Percentiles rank a stretch among this genome's conserved stretches.
Evolutionary conservation across 2,113 vertebrate species (phyloP).

Genomic region (Charina bottae): DNA sequence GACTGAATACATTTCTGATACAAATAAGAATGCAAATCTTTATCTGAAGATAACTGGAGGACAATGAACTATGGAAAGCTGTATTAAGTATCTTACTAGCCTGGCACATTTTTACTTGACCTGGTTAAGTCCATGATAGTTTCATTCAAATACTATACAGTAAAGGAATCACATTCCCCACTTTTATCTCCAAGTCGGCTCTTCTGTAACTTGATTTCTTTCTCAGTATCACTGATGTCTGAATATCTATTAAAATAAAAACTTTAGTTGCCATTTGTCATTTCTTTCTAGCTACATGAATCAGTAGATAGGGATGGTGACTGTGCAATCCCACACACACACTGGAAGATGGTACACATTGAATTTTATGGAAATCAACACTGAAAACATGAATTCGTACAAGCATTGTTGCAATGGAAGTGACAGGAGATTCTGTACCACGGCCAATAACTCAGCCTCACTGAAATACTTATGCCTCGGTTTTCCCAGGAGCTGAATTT

Average conservation of each 20-base stretch:
- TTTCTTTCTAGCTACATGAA: background rate
- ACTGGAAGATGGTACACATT: background rate
- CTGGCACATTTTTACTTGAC: background rate
- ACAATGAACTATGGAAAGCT: background rate
- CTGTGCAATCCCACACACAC: background rate
- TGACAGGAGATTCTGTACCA: background rate
- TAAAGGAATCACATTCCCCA: background rate
- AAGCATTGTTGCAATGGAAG: background rate
- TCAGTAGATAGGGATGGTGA: background rate
- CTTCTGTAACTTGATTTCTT: background rate
- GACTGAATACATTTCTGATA: background rate
- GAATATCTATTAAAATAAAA: background rate
- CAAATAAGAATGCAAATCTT: background rate
- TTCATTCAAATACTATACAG: background rate
- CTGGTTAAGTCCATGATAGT: background rate
- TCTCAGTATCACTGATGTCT: background rate
- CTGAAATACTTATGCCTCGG: background rate
- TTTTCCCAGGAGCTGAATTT: background rate
- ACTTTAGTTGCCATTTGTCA: background rate
- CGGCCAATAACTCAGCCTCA: background rate
- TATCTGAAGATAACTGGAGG: background rate
- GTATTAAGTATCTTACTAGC: background rate
- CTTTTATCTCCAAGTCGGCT: background rate
- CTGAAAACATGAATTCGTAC: background rate
- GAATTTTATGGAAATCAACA: background rate